These are phyloP conservation scores for Pandemis corylana DNA, from an alignment of 2,888 invertebrate species.

Conservation along the genomic window DNA sequence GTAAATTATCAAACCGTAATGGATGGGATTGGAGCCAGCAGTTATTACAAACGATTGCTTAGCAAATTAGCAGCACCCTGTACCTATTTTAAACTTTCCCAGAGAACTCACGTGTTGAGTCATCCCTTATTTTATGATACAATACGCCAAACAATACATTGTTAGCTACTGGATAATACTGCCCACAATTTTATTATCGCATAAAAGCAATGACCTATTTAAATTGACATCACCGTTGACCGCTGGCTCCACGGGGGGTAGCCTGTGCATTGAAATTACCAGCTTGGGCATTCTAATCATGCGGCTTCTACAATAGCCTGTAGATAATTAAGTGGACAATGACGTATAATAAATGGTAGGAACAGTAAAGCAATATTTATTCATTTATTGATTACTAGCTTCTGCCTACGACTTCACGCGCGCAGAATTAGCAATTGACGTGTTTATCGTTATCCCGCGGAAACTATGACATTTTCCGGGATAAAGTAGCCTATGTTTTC, in stretches of 20 bases:
- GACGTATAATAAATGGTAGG: neutral
- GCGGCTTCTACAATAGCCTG: slow-evolving; percentile 21
- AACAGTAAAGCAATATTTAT: neutral
- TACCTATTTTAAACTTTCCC: no score
- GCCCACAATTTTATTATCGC: slow-evolving; percentile 3
- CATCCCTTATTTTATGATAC: neutral
- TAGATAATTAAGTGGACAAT: slow-evolving; percentile 26
- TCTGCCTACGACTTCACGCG: no score
- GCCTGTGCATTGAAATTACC: neutral
- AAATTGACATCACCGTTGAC: neutral
- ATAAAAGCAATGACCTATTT: slow-evolving; percentile 23
- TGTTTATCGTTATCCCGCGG: no score
- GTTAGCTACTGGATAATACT: neutral
- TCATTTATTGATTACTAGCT: no score
- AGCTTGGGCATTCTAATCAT: slow-evolving; percentile 13
- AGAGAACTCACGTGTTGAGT: no score
- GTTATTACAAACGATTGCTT: no score
- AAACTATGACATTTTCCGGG: no score
- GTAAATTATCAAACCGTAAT: no score
- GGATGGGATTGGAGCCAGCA: no score
- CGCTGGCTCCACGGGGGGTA: slow-evolving; percentile 2
- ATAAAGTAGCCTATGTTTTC: no score
- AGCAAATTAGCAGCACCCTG: no score
- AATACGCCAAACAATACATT: neutral
- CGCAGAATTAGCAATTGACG: no score